Evolutionary conservation across 2,888 invertebrate species (phyloP), one percentile per base, ranked within the genome.

Genomic region (Agrilus biguttatus): DNA sequence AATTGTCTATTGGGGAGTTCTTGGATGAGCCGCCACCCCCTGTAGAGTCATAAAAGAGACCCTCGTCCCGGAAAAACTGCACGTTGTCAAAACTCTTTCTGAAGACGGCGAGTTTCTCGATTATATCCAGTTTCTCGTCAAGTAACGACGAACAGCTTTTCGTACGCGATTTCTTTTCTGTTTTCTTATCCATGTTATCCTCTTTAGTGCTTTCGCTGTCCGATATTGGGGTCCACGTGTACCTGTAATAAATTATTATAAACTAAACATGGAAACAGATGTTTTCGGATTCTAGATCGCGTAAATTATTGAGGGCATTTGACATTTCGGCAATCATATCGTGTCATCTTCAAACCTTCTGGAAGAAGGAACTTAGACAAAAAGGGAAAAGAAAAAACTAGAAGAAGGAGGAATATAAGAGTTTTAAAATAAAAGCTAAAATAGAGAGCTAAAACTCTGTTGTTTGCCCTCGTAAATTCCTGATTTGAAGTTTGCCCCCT

Each of bases 31-130:
- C 35, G 14, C 17, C 17, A 4, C 17, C 13, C 13, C 13, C 13
- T 1, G 14, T 14, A 35, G 28, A 28, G 10, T 28, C 10, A 5
- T 10, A 36, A 8, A 14, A 36, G 10, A 54, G 39, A 8, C 49
- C 55, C 8, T 57, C 61, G 39, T 60, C 55, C 33, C 57, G 57
- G 33, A 55, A 54, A 45, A 65, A 63, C 47, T 64, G 62, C 2
- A 65, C 56, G 47, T 65, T 66, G 47, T 63, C 63, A 49, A 66
- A 65, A 43, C 63, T 54, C 44, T 66, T 66, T 33, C 66, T 53
- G 45, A 66, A 66, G n/a, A 65, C 65, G 5, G 63, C 64, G 47
- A 66, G 51, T 51, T 66, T 66, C 47, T 65, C 66, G 41, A 66
- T 66, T 33, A 66, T 59, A 50, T 65, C 62, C 8, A 47, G 36